Base-by-base conservation (phyloP, 2,113 vertebrate species). In the Lethenteron reissneri region DNA sequence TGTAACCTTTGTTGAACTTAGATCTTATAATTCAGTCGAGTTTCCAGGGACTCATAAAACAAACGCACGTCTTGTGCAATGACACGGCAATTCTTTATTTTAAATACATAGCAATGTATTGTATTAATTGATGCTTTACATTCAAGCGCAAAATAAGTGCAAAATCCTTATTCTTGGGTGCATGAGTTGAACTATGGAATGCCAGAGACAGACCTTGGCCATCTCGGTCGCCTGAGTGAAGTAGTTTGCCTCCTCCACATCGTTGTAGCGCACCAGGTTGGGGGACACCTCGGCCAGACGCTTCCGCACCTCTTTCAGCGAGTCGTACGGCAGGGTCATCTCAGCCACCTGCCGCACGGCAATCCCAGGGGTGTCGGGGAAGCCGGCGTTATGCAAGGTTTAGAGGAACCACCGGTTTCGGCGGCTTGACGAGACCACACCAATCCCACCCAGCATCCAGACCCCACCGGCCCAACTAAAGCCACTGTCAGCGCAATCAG, bases 211-310 rank as follows among this genome's bases (percentile, higher is more conserved):
- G 62, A 96, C 88, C 88, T 87, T 82, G n/a, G 90, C 81, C 2
- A 99, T 83, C 71, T 99, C 90, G 71, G 80, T 86, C 71, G 90
- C 86, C 80, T 99, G 90, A 73, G 76, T 87, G 79, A 99, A 96
- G 80, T 92, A 99, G 82, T 99, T 99, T 0, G 92, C 90, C 76
- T 84, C 86, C 76, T 99, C 90, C 2, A 97, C 80, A 56, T 95
- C 87, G 77, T 96, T 84, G 0, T 97, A 97, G 15, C 89, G 85
- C 60, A 94, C 85, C 78, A 99, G 82, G 74, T 91, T 94, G 71
- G 91, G 92, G 71, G 90, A 87, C 3, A 99, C 87, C 75, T 97
- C 88, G 57, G 86, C 85, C 58, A 99, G 78, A 74, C 94, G 81
- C 58, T 79, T 81, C 72, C 89, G 83, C 56, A 95, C 83, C 80